Conservation (phyloP, 2,113 vertebrate genomes). For the Vicugna pacos region DNA sequence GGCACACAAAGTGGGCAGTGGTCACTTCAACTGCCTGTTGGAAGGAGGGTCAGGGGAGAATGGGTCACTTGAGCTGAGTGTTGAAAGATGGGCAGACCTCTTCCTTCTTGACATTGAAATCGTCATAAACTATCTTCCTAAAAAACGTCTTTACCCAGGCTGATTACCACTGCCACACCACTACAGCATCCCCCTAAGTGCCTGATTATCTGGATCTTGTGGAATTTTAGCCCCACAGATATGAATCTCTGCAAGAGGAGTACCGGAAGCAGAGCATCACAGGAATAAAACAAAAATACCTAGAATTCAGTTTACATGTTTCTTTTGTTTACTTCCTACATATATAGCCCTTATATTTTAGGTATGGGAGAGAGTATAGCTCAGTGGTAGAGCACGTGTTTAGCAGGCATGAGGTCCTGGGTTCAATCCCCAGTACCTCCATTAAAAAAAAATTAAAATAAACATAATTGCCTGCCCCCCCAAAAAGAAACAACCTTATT, state of each 20-base stretch:
- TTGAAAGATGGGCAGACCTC: background rate
- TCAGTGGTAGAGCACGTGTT: too few relatives aligned
- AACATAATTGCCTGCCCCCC: too few relatives aligned
- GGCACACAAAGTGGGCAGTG: too few relatives aligned
- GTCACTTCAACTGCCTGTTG: background rate
- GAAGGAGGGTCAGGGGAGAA: background rate
- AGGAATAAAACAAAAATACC: background rate
- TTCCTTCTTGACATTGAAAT: background rate
- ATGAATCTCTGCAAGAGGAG: background rate
- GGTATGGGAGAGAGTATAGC: background rate
- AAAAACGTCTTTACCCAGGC: background rate
- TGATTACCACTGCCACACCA: background rate
- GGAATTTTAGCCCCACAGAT: background rate
- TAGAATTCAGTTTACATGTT: background rate
- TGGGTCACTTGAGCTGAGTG: background rate
- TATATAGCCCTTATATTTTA: background rate
- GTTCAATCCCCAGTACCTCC: too few relatives aligned
- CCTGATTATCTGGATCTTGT: background rate
- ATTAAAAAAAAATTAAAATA: too few relatives aligned
- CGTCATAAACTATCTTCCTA: background rate
- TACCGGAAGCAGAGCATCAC: background rate
- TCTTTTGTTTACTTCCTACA: background rate
- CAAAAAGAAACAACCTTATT: too few relatives aligned
- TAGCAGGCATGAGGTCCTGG: too few relatives aligned
- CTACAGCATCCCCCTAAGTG: fast-evolving